These are phyloP conservation scores for Eleginops maclovinus DNA, from an alignment of 2,113 vertebrate genomes.

Conservation along the genomic window DNA sequence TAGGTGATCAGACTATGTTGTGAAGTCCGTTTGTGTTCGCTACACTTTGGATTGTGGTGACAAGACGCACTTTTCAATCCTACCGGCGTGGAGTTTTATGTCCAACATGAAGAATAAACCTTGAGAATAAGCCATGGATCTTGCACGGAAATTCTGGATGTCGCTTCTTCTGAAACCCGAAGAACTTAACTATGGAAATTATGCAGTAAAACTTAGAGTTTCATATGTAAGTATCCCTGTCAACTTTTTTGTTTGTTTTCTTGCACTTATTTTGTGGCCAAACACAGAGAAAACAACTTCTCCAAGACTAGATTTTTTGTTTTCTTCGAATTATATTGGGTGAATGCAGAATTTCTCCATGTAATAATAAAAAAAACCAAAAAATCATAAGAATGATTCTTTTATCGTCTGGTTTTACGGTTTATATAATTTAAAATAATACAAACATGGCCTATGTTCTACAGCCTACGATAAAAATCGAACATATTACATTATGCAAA, in stretches of 20 bases:
- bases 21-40: conserved; percentile 29
- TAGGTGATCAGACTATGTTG: conserved; percentile 37
- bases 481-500: background rate
- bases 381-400: too few species aligned
- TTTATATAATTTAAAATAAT: background rate
- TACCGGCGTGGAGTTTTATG: conserved; percentile 51
- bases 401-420: background rate
- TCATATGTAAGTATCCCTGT: conserved; percentile 76
- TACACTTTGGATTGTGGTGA: conserved; percentile 48
- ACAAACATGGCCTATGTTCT: background rate
- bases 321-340: background rate
- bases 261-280: background rate
- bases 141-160: conserved; percentile 57
- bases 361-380: background rate
- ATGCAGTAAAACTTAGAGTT: conserved; percentile 79
- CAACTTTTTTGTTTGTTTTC: background rate
- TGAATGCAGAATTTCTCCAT: background rate
- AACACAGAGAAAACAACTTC: background rate
- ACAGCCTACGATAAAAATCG: background rate
- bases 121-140: conserved; percentile 75
- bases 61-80: conserved; percentile 18
- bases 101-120: conserved; percentile 47
- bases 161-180: conserved; percentile 56
- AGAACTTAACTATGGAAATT: conserved; percentile 69
- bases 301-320: background rate